Percentiles rank a stretch among this genome's conserved stretches.
These are phyloP conservation scores for Deilephila porcellus DNA, from an alignment of 2,888 invertebrate genomes.

Conservation along the genomic window DNA sequence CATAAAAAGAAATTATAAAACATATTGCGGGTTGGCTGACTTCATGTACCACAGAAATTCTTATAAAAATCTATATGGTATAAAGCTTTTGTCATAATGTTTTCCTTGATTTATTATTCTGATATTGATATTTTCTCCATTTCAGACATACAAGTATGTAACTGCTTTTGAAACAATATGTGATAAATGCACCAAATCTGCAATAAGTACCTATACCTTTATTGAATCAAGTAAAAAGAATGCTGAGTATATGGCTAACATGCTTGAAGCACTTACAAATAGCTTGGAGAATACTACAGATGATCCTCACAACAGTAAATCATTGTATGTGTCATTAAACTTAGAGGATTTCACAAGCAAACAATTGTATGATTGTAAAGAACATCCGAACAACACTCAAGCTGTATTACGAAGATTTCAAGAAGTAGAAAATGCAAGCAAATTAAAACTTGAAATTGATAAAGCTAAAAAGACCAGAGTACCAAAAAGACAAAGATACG, in stretches of 20 bases:
- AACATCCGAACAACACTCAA: slow-evolving; percentile 37
- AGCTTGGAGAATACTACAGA: slow-evolving; percentile 48
- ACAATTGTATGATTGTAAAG: slow-evolving; percentile 56
- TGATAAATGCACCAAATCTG: slow-evolving; percentile 53
- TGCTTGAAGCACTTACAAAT: slow-evolving; percentile 50
- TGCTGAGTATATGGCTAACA: slow-evolving; percentile 48
- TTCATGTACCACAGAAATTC: too few relatives aligned
- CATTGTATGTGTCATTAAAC: slow-evolving; percentile 60
- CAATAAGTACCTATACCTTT: slow-evolving; percentile 60
- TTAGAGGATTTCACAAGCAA: slow-evolving; percentile 52
- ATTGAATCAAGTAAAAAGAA: slow-evolving; percentile 54
- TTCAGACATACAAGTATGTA: slow-evolving; percentile 60
- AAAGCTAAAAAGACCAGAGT: slow-evolving; percentile 31
- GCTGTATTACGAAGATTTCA: slow-evolving; percentile 52
- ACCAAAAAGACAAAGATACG: slow-evolving; percentile 35
- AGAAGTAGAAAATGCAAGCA: slow-evolving; percentile 38
- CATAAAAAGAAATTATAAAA: too few relatives aligned
- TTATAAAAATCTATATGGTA: too few relatives aligned
- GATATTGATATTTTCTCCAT: too few relatives aligned
- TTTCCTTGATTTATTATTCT: too few relatives aligned
- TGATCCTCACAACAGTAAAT: slow-evolving; percentile 44
- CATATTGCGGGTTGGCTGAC: too few relatives aligned
- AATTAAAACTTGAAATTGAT: slow-evolving; percentile 36
- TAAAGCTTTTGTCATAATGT: too few relatives aligned
- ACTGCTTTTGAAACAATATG: slow-evolving; percentile 58